Percentiles rank a stretch among this genome's conserved stretches.
Conservation (phyloP, 2,113 vertebrate species). For the Calypte anna region DNA sequence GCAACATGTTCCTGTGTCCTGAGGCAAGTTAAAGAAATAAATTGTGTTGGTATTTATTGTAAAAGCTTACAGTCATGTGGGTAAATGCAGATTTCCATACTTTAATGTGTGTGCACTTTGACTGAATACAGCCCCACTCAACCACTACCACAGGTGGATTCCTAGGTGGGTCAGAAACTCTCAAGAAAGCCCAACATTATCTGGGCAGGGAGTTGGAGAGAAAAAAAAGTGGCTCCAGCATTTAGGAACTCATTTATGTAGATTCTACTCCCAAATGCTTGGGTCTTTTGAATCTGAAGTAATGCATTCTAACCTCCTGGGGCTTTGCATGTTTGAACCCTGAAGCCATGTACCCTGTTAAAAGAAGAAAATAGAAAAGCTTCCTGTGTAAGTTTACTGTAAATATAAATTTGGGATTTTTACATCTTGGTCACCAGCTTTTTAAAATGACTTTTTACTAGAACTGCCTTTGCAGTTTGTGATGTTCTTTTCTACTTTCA, state of each 20-base stretch:
- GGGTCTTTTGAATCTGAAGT: neutral
- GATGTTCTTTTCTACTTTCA: slow-evolving; percentile 34
- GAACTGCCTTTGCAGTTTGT: slow-evolving; percentile 56
- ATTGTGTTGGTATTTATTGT: neutral
- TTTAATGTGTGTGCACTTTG: neutral
- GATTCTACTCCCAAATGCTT: neutral
- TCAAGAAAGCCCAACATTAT: neutral
- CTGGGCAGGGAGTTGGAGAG: neutral
- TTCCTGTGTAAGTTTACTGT: slow-evolving; percentile 45
- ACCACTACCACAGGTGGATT: neutral
- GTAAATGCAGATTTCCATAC: neutral
- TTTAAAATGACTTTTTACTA: slow-evolving; percentile 44
- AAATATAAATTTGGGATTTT: slow-evolving; percentile 54
- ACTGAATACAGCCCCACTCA: neutral
- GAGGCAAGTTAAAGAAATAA: neutral
- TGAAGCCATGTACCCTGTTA: neutral
- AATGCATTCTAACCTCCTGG: neutral
- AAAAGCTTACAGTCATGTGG: neutral
- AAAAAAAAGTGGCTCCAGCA: neutral
- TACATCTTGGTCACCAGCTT: slow-evolving; percentile 45
- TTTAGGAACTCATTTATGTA: neutral
- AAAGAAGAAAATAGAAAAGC: neutral
- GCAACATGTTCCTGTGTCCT: neutral
- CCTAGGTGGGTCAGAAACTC: fast-evolving
- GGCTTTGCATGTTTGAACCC: neutral